Base-by-base conservation (phyloP, 2,113 vertebrate genomes). In the Penelope pileata region DNA sequence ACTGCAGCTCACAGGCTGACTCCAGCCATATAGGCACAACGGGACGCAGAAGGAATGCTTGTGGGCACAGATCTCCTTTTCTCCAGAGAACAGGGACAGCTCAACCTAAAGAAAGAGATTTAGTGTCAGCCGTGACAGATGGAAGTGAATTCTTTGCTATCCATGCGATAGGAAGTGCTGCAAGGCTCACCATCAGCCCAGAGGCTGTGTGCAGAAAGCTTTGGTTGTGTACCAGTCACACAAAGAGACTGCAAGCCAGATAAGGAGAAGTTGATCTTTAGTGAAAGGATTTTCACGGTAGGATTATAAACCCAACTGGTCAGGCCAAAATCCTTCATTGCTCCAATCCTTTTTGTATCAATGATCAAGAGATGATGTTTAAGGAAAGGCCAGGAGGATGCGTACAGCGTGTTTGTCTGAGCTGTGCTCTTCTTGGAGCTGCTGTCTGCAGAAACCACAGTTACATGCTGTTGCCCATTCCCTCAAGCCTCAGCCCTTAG, bases 11-110 rank as follows among this genome's bases (percentile, higher is more conserved):
- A 29, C 29, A 26, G n/a, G 40, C 63, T 69, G 53, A 42, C 75
- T 83, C 10, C 50, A 69, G 85, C 50, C 0, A 0, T 58, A 63
- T 14, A 29, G 68, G 16, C 5, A 3, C 54, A 42, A 3, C 0
- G 1, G 40, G 58, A 40, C 74, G 47, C 67, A 83, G 34, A 60
- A 62, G 16, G 30, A 69, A 48, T 66, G 59, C 67, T 68, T 56
- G 12, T 80, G 63, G 67, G 50, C 0, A 3, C 30, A 21, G 58
- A n/a, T 79, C 76, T 69, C 36, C 30, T 78, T 48, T 76, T 77
- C 43, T 72, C 24, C 24, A 30, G 45, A 77, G 78, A 79, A 73
- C 16, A 10, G 10, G 58, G 36, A 27, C 67, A 83, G 70, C 45
- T 42, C 19, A 42, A 67, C 62, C 82, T 73, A 40, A 48, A 73